Percentiles rank a stretch among this genome's conserved stretches.
Conservation (phyloP, 1,140 invertebrate genomes). For the Oedothorax gibbosus region DNA sequence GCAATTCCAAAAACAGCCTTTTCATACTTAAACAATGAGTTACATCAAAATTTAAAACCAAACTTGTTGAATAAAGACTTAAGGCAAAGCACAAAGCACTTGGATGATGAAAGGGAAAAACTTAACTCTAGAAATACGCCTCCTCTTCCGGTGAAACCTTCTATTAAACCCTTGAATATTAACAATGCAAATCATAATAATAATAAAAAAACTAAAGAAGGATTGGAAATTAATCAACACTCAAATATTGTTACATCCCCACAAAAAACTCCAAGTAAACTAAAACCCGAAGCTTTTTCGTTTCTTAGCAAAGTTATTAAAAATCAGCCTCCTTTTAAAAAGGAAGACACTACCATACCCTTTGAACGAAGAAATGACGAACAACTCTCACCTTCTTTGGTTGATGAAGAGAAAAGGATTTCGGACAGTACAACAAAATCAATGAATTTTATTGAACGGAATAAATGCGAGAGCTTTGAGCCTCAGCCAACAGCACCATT, state of each 20-base stretch:
- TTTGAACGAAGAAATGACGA: too few species aligned
- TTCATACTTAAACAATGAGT: background rate
- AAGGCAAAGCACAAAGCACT: too few species aligned
- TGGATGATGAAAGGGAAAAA: background rate
- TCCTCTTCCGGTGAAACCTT: background rate
- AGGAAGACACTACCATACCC: background rate
- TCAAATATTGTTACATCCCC: background rate
- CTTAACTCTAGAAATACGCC: background rate
- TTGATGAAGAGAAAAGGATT: too few species aligned
- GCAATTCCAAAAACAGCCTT: conserved; percentile 13
- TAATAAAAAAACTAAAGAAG: background rate
- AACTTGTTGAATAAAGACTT: too few species aligned
- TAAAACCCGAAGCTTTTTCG: conserved; percentile 26
- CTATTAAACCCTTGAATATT: background rate
- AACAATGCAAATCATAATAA: background rate
- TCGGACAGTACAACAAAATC: too few species aligned
- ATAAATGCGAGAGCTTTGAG: too few species aligned
- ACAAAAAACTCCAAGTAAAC: conserved; percentile 15
- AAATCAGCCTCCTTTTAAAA: background rate
- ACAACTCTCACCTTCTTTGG: too few species aligned
- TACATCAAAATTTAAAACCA: too few species aligned
- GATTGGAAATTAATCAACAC: too few species aligned
- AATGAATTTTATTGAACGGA: too few species aligned
- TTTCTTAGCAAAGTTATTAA: conserved; percentile 4
- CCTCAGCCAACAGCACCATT: too few species aligned